These are phyloP conservation scores for Boleophthalmus pectinirostris DNA, from an alignment of 2,113 vertebrate species.

Conservation along the genomic window DNA sequence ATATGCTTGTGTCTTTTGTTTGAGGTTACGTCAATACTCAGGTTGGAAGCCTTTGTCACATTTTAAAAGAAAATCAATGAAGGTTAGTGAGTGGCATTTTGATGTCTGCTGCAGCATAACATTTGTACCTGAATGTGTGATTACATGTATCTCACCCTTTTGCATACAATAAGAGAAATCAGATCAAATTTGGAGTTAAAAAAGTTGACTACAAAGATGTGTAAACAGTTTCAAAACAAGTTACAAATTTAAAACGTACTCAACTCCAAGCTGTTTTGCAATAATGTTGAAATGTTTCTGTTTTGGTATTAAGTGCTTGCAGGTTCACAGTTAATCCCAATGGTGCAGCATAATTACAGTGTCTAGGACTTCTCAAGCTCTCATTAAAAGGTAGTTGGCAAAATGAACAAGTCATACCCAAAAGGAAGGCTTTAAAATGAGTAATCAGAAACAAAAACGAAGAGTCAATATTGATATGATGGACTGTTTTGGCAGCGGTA, in stretches of 20 bases:
- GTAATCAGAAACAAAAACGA: neutral
- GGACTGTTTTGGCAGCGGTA: neutral
- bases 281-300: neutral
- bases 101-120: constrained; percentile 26
- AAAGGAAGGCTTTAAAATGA: neutral
- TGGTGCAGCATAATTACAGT: neutral
- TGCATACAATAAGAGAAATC: neutral
- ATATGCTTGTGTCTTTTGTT: constrained; percentile 32
- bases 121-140: constrained; percentile 14
- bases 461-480: neutral
- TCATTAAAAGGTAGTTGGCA: neutral
- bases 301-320: neutral
- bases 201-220: neutral
- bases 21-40: constrained; percentile 42
- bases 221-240: neutral
- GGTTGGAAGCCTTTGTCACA: constrained; percentile 55
- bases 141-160: constrained; percentile 19
- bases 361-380: neutral
- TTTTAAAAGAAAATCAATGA: constrained; percentile 68
- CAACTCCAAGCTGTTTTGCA: neutral
- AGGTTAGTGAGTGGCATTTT: constrained; percentile 45
- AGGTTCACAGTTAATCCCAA: neutral
- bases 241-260: neutral
- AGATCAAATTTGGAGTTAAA: neutral
- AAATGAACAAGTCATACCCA: neutral